Conservation (phyloP, 2,888 invertebrate species). For the Operophtera brumata region DNA sequence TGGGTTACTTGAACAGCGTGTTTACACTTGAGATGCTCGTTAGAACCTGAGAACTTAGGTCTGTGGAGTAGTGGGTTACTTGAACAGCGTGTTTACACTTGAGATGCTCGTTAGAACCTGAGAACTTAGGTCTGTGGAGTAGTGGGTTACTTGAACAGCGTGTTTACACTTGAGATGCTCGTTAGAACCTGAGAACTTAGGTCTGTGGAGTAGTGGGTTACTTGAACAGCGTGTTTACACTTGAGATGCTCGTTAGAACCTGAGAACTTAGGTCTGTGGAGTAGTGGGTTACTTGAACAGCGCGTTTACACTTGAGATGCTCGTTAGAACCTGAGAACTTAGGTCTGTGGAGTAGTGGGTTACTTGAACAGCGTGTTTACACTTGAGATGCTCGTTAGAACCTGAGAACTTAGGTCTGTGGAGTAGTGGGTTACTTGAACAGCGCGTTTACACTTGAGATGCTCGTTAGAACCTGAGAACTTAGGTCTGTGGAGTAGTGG, state of each 20-base stretch:
- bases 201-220: constrained; percentile 2
- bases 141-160: not conserved
- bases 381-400: constrained; percentile 38
- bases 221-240: not conserved
- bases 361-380: not conserved
- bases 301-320: constrained; percentile 10
- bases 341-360: constrained; percentile 3
- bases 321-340: constrained; percentile 35
- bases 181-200: constrained; percentile 22
- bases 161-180: constrained; percentile 32
- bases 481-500: constrained; percentile 5
- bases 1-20: not conserved
- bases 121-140: constrained; percentile 3
- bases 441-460: not conserved
- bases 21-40: constrained; percentile 37
- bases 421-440: not conserved
- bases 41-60: constrained; percentile 3
- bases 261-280: constrained; percentile 1
- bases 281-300: not conserved
- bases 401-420: constrained; percentile 1
- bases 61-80: constrained; percentile 1
- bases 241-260: constrained; percentile 38
- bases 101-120: constrained; percentile 38
- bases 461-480: constrained; percentile 36
- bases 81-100: not conserved